Evolutionary conservation across 2,888 invertebrate species (phyloP).

Genomic region (Lymantria dispar): DNA sequence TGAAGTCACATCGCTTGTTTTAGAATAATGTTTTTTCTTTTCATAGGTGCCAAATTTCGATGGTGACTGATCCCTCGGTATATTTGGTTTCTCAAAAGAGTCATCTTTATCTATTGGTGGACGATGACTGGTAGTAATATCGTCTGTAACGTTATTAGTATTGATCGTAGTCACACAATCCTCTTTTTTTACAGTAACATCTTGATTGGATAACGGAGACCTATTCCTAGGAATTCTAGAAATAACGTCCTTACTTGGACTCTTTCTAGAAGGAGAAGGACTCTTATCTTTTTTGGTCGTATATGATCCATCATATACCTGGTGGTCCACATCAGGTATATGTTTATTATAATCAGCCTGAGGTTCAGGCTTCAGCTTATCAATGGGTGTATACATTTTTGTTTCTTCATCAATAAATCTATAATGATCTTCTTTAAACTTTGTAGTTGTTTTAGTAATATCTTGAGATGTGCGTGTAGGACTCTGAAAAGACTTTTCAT

Average conservation of each 20-base stretch:
- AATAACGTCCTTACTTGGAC: constrained; percentile 32
- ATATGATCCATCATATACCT: too few relatives aligned
- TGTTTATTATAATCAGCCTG: constrained; percentile 19
- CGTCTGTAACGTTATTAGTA: constrained; percentile 20
- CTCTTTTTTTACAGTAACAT: constrained; percentile 37
- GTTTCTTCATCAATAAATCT: constrained; percentile 71
- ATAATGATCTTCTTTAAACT: constrained; percentile 57
- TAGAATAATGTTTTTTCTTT: constrained; percentile 34
- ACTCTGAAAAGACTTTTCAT: constrained; percentile 41
- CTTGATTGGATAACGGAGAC: constrained; percentile 51
- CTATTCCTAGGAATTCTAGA: constrained; percentile 23
- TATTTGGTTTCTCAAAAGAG: constrained; percentile 12
- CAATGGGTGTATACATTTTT: constrained; percentile 53
- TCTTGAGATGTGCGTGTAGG: constrained; percentile 36
- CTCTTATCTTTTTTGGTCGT: constrained; percentile 20
- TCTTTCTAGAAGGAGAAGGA: constrained; percentile 36
- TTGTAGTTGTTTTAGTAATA: constrained; percentile 29
- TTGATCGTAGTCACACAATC: constrained; percentile 23
- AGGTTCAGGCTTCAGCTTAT: constrained; percentile 34
- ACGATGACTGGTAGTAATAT: constrained; percentile 12
- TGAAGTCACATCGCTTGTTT: constrained; percentile 11
- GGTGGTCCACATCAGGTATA: not conserved
- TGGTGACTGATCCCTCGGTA: constrained; percentile 34
- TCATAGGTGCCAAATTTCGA: constrained; percentile 42
- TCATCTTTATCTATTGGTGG: constrained; percentile 11